Evolutionary conservation across 2,888 invertebrate species (phyloP), one percentile per base, ranked within the genome.

Genomic region (Uloborus plumipes): DNA sequence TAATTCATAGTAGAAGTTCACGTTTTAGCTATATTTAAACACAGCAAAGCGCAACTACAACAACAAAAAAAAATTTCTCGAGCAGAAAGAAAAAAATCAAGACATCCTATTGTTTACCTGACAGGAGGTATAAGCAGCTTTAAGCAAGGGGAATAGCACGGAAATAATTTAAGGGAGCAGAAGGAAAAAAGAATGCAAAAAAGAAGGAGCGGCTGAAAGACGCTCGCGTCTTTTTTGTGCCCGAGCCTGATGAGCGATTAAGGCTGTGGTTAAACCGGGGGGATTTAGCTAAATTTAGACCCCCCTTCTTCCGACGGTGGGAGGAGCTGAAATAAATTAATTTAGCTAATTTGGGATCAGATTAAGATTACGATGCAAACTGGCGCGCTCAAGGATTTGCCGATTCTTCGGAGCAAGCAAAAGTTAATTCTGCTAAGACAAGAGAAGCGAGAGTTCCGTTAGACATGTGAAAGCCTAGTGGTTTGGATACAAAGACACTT

Each of bases 41-140:
- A 55, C 59, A 16, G 58, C 15, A 61, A 61, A 66, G 20, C 61
- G 18, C 62, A 73, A 62, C 22, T 59, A 47, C 31, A 55, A 26
- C 50, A 16, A 49, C 62, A 65, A 74, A 64, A 74, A 73, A 82
- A 59, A 67, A 69, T 20, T 7, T 22, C 16, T 16, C 47, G 61
- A 50, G 7, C 49, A 50, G 51, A 62, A n/a, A n/a, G 39, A 62
- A 79, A 80, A 78, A 80, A 80, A 73, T 49, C 70, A 62, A 81
- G 80, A 81, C 80, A 82, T 82, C 82, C 76, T 82, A 82, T 82
- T 82, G 82, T 82, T 82, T 82, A 75, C 82, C 71, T 82, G 82
- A 82, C 82, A 76, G 66, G 53, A 71, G 80, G 75, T 82, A 82
- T 76, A 82, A 71, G 71, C 66, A 67, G 75, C 82, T 76, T 39